Conservation (phyloP, 2,888 invertebrate species). For the Thyatira batis region DNA sequence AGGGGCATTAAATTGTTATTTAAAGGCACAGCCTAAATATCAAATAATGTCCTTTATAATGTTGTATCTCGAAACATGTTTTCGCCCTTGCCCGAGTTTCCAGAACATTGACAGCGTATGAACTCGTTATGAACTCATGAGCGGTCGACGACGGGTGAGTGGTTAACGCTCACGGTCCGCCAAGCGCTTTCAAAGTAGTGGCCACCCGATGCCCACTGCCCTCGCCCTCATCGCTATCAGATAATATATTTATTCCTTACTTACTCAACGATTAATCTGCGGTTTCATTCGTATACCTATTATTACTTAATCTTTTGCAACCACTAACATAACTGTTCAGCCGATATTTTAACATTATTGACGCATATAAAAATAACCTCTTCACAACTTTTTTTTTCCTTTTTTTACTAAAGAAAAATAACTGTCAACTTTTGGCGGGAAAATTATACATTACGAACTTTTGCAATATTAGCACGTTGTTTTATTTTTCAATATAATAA, state of each 20-base stretch:
- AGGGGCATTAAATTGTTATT: too few relatives aligned
- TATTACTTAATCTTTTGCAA: background rate
- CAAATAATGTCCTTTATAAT: background rate
- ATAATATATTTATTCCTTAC: conserved; percentile 9
- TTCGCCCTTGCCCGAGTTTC: conserved; percentile 75
- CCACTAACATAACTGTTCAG: background rate
- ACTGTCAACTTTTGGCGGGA: too few relatives aligned
- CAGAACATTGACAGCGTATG: conserved; percentile 62
- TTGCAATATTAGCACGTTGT: too few relatives aligned
- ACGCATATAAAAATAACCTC: too few relatives aligned
- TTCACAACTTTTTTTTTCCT: too few relatives aligned
- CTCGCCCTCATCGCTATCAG: conserved; percentile 19
- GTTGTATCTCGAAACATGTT: conserved; percentile 34
- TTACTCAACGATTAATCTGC: background rate
- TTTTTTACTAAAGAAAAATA: too few relatives aligned
- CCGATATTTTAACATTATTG: too few relatives aligned
- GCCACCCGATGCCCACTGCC: conserved; percentile 35
- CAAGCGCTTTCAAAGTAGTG: conserved; percentile 66
- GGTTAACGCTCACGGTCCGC: conserved; percentile 61
- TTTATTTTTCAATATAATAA: too few relatives aligned
- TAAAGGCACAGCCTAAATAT: background rate
- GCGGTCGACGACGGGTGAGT: conserved; percentile 59
- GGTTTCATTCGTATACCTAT: too few relatives aligned
- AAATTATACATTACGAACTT: too few relatives aligned
- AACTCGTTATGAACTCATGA: conserved; percentile 63